Evolutionary conservation across 2,113 vertebrate species (phyloP), one percentile per base, ranked within the genome.

Genomic region (Bettongia penicillata): DNA sequence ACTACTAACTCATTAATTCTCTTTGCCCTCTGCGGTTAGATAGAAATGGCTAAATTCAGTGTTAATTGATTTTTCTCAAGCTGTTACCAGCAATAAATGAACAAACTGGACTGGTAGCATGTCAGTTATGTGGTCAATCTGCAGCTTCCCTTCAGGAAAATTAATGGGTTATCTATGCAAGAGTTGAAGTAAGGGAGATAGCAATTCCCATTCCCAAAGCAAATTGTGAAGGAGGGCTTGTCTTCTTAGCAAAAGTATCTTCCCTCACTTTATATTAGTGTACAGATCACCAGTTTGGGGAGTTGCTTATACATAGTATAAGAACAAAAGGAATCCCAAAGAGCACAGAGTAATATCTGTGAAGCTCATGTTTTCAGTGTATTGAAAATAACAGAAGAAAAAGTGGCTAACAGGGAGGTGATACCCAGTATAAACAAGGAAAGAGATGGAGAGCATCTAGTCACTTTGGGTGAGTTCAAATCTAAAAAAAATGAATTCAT

Each of bases 141-240:
- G 95, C 48, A 95, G 26, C 0, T 10, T 96, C 90, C 94, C 94
- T 96, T 97, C 95, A 97, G 95, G 68, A 96, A 98, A 98, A 94
- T 93, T 97, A 98, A 98, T 97, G 97, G 97, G 96, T 97, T 98
- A 49, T 96, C 95, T 11, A 97, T 77, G 90, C 96, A 97, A 96
- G 89, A 97, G 93, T 97, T 94, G 96, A 98, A 97, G 96, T 94
- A 98, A 98, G 97, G 96, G 93, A 98, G 89, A 94, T 95, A 96
- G 37, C 96, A 97, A 98, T 94, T 94, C 16, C 89, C 97, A 95
- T 93, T 94, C 91, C 51, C 48, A 94, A 98, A 98, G 77, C 97
- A 98, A 98, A 97, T 93, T 97, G 91, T 96, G 89, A 97, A 98
- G 51, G 50, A 91, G 95, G 97, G 52, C 49, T 52, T 95, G 93